These are phyloP conservation scores for Macrophya alboannulata DNA, from an alignment of 2,888 invertebrate genomes.

Conservation along the genomic window DNA sequence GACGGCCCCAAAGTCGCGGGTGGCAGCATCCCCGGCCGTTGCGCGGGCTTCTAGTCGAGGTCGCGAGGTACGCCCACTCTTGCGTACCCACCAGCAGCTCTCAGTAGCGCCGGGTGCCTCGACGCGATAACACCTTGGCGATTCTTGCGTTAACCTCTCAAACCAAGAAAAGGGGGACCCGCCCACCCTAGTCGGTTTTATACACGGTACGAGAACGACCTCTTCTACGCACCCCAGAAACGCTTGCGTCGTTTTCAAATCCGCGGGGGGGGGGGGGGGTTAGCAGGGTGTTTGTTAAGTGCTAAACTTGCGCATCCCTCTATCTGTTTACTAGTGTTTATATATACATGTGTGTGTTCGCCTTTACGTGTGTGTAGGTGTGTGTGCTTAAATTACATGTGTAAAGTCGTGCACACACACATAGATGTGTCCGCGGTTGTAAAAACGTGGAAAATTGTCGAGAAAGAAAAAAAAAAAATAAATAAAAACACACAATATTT, in stretches of 20 bases:
- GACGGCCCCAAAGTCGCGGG: conserved; percentile 44
- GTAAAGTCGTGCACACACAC: neutral
- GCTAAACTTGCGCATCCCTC: neutral
- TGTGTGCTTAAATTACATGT: neutral
- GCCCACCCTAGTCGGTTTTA: conserved; percentile 63
- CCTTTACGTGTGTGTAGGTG: neutral
- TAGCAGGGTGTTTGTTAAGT: neutral
- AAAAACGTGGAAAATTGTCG: too few species aligned
- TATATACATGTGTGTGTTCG: neutral
- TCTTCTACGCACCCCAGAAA: conserved; percentile 26
- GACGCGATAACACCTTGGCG: conserved; percentile 70
- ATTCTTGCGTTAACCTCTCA: conserved; percentile 51
- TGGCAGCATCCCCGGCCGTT: conserved; percentile 52
- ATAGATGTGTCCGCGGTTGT: too few species aligned
- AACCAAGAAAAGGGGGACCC: conserved; percentile 62
- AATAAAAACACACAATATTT: too few species aligned
- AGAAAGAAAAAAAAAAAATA: too few species aligned
- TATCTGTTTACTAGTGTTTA: neutral
- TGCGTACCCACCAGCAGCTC: conserved; percentile 44
- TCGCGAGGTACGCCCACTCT: conserved; percentile 56
- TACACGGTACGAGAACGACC: conserved; percentile 23
- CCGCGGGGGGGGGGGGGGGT: neutral
- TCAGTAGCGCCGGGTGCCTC: conserved; percentile 74
- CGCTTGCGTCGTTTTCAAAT: conserved; percentile 33
- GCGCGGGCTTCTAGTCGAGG: conserved; percentile 56